Evolutionary conservation across 2,113 vertebrate species (phyloP).

Genomic region (Mustelus asterias): DNA sequence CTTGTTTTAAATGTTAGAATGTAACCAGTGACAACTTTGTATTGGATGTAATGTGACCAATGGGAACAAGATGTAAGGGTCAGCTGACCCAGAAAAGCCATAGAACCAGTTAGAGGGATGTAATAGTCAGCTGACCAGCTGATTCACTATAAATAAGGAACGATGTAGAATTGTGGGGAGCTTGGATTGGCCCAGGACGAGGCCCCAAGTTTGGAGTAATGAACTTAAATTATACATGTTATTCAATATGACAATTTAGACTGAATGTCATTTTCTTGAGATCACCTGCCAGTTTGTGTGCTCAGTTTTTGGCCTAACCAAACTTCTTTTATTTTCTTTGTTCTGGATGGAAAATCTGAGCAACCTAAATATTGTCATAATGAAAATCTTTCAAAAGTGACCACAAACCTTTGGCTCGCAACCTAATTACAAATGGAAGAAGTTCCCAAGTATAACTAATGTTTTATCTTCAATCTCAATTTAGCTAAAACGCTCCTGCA

Average conservation of each 20-base stretch:
- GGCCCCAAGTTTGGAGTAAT: too few relatives aligned
- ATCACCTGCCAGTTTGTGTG: background rate
- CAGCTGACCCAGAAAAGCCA: too few relatives aligned
- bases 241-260: background rate
- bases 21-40: too few relatives aligned
- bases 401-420: background rate
- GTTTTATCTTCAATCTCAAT: constrained; percentile 1
- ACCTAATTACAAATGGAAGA: background rate
- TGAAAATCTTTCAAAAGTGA: background rate
- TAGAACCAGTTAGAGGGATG: too few relatives aligned
- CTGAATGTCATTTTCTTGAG: background rate
- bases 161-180: too few relatives aligned
- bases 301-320: background rate
- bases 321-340: background rate
- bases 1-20: background rate
- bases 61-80: too few relatives aligned
- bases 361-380: background rate
- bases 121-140: too few relatives aligned
- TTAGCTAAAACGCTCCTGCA: constrained; percentile 71
- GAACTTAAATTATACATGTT: background rate
- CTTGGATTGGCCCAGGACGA: too few relatives aligned
- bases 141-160: too few relatives aligned
- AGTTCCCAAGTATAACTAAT: background rate
- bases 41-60: too few relatives aligned
- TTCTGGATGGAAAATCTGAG: background rate